Base-by-base conservation (phyloP, 2,888 invertebrate species). In the Asteroscopus sphinx region DNA sequence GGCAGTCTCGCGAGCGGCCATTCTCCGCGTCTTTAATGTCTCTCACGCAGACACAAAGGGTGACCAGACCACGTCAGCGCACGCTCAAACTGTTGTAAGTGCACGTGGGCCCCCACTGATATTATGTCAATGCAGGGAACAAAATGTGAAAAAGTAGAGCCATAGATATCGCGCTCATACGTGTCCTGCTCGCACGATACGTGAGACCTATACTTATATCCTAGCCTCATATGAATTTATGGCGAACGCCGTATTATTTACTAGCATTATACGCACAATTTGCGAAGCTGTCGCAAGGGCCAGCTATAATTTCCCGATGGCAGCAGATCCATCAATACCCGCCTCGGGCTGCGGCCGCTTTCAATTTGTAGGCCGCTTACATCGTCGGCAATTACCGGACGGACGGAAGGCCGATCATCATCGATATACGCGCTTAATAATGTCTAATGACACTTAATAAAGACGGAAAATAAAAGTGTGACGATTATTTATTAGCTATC, bases 201-300 rank as follows among this genome's bases (percentile, higher is more conserved):
- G 81, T 85, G 81, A 82, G 81, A 81, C 79, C 79, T 82, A 80
- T 82, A 81, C 83, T 84, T 84, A 85, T 67, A 80, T 82, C 77
- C 84, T 88, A 87, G 89, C 82, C 71, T 79, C 80, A 83, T 87
- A 87, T 86, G 88, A 91, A 90, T 92, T 91, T 90, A 91, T 91
- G 89, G 88, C 87, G 86, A 84, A 82, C 76, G 82, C 81, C 73
- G 82, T 91, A 92, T 92, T 93, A 93, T 93, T 92, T 91, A 91
- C 93, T 92, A 92, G 93, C 89, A 93, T 93, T 93, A 93, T 92
- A 91, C 89, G 93, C 91, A 93, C 92, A 93, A 92, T 93, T 94
- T 92, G 93, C 93, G 91, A 89, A 92, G 93, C 92, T 93, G 93
- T 94, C 93, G 92, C 93, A 91, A 92, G 89, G 86, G 88, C 88